These are phyloP conservation scores for Zele albiditarsus DNA, from an alignment of 2,888 invertebrate species.

Conservation along the genomic window DNA sequence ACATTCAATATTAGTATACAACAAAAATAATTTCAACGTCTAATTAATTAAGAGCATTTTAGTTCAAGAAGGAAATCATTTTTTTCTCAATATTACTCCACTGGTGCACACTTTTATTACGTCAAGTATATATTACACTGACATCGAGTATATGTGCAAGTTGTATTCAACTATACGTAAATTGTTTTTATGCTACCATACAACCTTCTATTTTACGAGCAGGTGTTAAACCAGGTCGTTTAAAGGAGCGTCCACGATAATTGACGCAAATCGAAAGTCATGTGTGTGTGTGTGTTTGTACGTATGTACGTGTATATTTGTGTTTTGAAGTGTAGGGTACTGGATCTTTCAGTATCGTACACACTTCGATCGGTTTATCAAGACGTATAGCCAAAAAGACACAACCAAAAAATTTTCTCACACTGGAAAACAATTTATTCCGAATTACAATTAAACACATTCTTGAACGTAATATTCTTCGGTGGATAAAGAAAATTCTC, in stretches of 20 bases:
- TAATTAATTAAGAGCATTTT: conserved; percentile 17
- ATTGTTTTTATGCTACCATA: conserved; percentile 25
- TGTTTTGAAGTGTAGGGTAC: not conserved
- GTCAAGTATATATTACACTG: conserved; percentile 14
- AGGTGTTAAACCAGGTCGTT: conserved; percentile 29
- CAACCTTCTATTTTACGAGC: conserved; percentile 28
- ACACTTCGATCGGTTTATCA: not conserved
- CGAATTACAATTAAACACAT: too few species aligned
- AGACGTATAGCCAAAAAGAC: not conserved
- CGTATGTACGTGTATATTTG: not conserved
- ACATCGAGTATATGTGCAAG: conserved; percentile 6
- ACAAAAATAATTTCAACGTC: conserved; percentile 4
- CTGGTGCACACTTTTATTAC: conserved; percentile 10
- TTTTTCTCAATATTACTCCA: not conserved
- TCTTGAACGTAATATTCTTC: too few species aligned
- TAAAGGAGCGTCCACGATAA: conserved; percentile 29
- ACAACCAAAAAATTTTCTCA: not conserved
- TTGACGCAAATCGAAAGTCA: conserved; percentile 32
- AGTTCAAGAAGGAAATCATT: conserved; percentile 5
- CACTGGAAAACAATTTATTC: not conserved
- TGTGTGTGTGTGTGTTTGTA: not conserved
- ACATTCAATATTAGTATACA: conserved; percentile 16
- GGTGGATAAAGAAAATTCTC: too few species aligned
- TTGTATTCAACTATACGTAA: conserved; percentile 20
- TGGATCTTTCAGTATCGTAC: not conserved